Percentiles rank a stretch among this genome's conserved stretches.
phyloP scores from a whole-genome alignment of 1,140 invertebrate species.

The Augochlora pura region DNA sequence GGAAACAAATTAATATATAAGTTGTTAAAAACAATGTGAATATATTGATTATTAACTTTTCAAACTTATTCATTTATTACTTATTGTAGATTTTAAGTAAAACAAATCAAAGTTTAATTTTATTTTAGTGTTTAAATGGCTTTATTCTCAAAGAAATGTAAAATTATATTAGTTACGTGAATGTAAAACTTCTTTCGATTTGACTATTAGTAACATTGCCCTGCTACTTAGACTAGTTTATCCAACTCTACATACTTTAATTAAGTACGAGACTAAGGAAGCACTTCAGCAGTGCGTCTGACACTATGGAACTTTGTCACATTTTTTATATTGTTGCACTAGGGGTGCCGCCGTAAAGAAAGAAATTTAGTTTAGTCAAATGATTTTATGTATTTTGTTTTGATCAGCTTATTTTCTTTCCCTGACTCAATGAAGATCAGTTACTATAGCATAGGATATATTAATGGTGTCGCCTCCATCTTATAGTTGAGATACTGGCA shows the following conservation, averaged over 20 bases:
- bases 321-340: background rate
- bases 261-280: slow-evolving; percentile 6
- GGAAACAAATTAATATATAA: slow-evolving; percentile 54
- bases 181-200: slow-evolving; percentile 24
- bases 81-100: slow-evolving; percentile 39
- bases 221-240: slow-evolving; percentile 29
- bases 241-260: slow-evolving; percentile 30
- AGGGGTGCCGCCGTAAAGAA: too few relatives aligned
- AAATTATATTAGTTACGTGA: slow-evolving; percentile 40
- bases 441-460: too few relatives aligned
- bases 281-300: background rate
- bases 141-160: slow-evolving; percentile 32
- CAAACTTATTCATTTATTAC: slow-evolving; percentile 29
- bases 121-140: slow-evolving; percentile 30
- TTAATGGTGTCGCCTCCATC: too few relatives aligned
- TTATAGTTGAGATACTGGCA: too few relatives aligned
- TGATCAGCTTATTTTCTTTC: too few relatives aligned
- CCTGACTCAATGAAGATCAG: too few relatives aligned
- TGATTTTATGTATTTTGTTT: too few relatives aligned
- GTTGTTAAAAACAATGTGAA: slow-evolving; percentile 60
- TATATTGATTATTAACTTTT: slow-evolving; percentile 45
- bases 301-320: background rate
- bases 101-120: slow-evolving; percentile 45
- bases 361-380: too few relatives aligned
- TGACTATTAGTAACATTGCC: slow-evolving; percentile 6